These are phyloP conservation scores for Rhombomys opimus DNA, from an alignment of 2,113 vertebrate genomes.

Conservation along the genomic window DNA sequence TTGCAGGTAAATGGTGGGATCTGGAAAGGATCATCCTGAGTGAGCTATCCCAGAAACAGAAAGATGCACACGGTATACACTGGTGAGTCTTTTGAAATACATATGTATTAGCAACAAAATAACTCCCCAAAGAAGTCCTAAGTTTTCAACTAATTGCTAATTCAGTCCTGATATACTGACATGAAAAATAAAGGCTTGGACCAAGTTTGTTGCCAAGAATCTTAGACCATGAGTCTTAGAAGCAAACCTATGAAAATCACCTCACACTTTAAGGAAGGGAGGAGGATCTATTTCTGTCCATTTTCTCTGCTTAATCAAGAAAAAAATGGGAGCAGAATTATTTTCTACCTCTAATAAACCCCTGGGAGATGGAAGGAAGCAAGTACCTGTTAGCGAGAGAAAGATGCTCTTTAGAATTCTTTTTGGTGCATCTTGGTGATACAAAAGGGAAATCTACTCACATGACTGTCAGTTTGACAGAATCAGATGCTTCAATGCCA, in stretches of 20 bases:
- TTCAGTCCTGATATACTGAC: not conserved
- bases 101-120: not conserved
- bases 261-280: not conserved
- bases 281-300: not conserved
- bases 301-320: not conserved
- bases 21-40: too few species aligned
- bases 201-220: not conserved
- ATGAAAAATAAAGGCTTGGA: not conserved
- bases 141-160: not conserved
- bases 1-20: too few species aligned
- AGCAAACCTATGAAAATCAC: not conserved
- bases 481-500: too few species aligned
- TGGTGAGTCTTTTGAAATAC: not conserved
- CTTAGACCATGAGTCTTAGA: not conserved
- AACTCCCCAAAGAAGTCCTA: not conserved
- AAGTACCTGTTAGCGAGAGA: accelerated
- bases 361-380: accelerated
- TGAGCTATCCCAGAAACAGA: too few species aligned
- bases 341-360: not conserved
- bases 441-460: not conserved
- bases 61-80: too few species aligned
- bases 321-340: not conserved
- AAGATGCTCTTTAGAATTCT: not conserved
- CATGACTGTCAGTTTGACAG: not conserved
- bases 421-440: too few species aligned